These are phyloP conservation scores for Enteromius anoplus DNA, from an alignment of 2,797 vertebrate species.

Conservation along the genomic window DNA sequence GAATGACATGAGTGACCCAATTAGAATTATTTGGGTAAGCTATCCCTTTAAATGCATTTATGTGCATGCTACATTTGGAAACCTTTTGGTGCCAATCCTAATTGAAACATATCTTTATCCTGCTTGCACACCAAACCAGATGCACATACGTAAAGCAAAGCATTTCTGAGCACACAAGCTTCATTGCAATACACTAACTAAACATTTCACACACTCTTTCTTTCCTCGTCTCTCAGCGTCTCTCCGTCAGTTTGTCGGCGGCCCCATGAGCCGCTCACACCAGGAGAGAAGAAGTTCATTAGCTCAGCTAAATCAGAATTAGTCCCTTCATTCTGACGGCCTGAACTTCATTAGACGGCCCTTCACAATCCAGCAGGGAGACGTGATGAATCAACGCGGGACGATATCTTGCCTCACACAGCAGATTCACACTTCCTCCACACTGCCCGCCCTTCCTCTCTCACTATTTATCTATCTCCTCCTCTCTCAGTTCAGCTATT, in stretches of 20 bases:
- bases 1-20: neutral
- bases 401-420: conserved; percentile 92
- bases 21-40: neutral
- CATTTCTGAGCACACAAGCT: conserved; percentile 98
- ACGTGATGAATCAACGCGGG: conserved; percentile 98
- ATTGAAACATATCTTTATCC: neutral
- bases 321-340: conserved; percentile 99
- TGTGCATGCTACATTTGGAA: neutral
- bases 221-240: conserved; percentile 68
- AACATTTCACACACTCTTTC: conserved; percentile 96
- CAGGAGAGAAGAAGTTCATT: conserved; percentile 99
- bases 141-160: conserved; percentile 69
- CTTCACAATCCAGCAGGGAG: conserved; percentile 97
- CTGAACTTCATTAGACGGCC: conserved; percentile 99
- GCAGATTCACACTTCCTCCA: conserved; percentile 90
- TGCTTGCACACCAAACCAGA: neutral
- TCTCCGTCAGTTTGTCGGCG: conserved; percentile 73
- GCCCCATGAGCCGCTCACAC: conserved; percentile 97
- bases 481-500: conserved; percentile 78
- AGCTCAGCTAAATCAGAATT: conserved; percentile 99
- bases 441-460: conserved; percentile 66
- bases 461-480: conserved; percentile 63
- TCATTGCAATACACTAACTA: conserved; percentile 97
- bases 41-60: neutral
- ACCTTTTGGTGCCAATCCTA: neutral